phyloP scores from a whole-genome alignment of 2,797 vertebrate genomes.

The Amblyraja radiata region DNA sequence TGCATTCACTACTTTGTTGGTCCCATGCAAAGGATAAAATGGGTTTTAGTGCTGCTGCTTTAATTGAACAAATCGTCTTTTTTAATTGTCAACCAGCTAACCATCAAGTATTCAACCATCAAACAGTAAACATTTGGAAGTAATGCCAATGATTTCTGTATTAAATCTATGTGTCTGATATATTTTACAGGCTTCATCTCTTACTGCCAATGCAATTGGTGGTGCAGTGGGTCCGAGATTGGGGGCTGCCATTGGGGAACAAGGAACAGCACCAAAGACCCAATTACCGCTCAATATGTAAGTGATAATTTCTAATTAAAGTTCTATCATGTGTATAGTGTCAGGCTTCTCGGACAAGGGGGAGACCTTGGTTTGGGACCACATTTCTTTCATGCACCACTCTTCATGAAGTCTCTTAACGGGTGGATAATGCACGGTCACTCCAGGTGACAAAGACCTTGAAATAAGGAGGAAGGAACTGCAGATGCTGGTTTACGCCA shows the following conservation, averaged over 20 bases:
- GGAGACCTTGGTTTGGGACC: neutral
- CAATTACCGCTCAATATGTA: slow-evolving; percentile 97
- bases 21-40: neutral
- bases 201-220: slow-evolving; percentile 63
- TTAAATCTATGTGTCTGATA: slow-evolving; percentile 41
- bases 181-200: slow-evolving; percentile 69
- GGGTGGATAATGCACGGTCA: neutral
- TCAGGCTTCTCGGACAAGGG: too few relatives aligned
- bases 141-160: neutral
- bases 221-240: slow-evolving; percentile 68
- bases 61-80: neutral
- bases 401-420: neutral
- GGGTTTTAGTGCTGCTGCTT: neutral
- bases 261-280: slow-evolving; percentile 78
- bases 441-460: neutral
- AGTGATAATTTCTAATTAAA: slow-evolving; percentile 53
- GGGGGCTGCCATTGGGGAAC: slow-evolving; percentile 73
- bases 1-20: neutral
- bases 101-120: neutral
- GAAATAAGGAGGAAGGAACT: neutral
- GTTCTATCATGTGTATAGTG: slow-evolving; percentile 9
- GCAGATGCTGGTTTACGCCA: too few relatives aligned
- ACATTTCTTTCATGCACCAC: neutral
- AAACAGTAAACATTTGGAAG: neutral
- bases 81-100: neutral